Conservation (phyloP, 2,113 vertebrate genomes). For the Cebidichthys violaceus region DNA sequence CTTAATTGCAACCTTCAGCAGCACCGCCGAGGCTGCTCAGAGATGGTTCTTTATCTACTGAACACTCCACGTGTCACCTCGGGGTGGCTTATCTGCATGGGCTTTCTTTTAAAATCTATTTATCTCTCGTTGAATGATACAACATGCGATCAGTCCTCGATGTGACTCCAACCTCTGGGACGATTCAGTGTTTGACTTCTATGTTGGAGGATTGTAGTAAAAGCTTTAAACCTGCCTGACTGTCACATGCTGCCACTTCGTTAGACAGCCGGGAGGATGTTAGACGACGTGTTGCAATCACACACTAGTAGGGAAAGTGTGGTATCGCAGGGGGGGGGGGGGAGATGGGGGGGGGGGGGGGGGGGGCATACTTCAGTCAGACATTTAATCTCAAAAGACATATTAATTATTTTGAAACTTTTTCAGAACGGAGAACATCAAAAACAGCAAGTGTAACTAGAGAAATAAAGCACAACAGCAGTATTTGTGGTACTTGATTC, state of each 20-base stretch:
- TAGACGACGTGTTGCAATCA: not conserved
- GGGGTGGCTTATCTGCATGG: not conserved
- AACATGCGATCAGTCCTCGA: not conserved
- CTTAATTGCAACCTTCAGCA: not conserved
- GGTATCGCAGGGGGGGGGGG: not conserved
- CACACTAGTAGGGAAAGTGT: not conserved
- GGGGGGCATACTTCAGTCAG: not conserved
- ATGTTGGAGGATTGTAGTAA: not conserved
- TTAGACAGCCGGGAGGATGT: not conserved
- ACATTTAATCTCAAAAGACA: not conserved
- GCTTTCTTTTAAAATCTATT: not conserved
- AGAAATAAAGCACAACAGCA: not conserved
- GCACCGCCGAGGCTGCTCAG: not conserved
- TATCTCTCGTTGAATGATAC: not conserved
- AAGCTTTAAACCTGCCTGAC: not conserved
- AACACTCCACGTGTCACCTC: not conserved
- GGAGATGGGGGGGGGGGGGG: no score
- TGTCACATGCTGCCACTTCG: not conserved
- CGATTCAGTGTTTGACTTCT: not conserved
- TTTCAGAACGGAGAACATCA: not conserved
- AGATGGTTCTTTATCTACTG: not conserved
- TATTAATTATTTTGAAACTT: not conserved
- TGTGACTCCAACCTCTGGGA: not conserved
- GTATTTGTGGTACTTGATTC: not conserved
- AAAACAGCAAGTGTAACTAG: not conserved